Conservation (phyloP, 2,888 invertebrate genomes). For the Pharmacophagus antenor region DNA sequence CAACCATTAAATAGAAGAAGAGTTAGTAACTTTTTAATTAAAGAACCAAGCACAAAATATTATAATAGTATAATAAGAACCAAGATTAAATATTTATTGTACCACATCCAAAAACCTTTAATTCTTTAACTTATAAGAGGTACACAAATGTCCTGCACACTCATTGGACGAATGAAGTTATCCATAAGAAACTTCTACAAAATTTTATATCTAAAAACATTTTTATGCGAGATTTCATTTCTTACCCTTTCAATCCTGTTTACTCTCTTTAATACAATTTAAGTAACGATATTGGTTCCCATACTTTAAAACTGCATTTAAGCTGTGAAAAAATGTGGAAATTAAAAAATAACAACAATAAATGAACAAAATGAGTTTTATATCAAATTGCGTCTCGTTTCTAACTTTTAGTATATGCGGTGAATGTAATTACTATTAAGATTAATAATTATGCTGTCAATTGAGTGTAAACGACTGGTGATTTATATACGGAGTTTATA, state of each 20-base stretch:
- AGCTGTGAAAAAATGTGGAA: background rate
- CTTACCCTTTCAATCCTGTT: background rate
- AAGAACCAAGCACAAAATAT: background rate
- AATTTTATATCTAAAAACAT: background rate
- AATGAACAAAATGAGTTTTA: background rate
- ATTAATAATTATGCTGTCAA: background rate
- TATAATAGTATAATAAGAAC: background rate
- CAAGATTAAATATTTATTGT: background rate
- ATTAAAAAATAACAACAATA: background rate
- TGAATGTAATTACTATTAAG: background rate
- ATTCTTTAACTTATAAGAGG: background rate
- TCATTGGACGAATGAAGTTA: background rate
- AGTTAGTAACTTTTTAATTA: background rate
- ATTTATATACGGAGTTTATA: too few species aligned
- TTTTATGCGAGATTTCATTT: background rate
- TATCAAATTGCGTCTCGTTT: background rate
- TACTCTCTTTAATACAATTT: too few species aligned
- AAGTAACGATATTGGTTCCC: too few species aligned
- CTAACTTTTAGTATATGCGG: background rate
- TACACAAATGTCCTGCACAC: background rate
- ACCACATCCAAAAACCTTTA: background rate
- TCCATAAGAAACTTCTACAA: background rate
- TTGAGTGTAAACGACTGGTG: too few species aligned
- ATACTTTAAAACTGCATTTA: background rate
- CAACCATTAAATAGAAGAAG: too few species aligned